A percentile compares a stretch with the other conserved stretches of the same genome.
Conservation (phyloP, 1,140 invertebrate genomes). For the Diorhabda sublineata region DNA sequence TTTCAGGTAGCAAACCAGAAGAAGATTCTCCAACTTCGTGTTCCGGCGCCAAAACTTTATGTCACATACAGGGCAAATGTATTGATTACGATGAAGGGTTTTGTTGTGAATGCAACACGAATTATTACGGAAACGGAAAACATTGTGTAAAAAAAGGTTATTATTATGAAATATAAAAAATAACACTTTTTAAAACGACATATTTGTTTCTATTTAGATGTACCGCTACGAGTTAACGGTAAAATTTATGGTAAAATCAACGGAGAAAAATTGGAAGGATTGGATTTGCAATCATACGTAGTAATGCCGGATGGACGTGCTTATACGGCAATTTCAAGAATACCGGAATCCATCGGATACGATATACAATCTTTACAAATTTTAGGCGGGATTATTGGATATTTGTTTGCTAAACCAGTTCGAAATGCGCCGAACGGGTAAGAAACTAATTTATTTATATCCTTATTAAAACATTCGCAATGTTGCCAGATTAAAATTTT, state of each 20-base stretch:
- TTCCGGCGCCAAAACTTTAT: conserved; percentile 58
- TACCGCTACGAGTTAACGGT: conserved; percentile 80
- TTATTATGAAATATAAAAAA: background rate
- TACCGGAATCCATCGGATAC: conserved; percentile 67
- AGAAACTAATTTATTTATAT: background rate
- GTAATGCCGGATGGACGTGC: conserved; percentile 82
- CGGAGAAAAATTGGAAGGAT: conserved; percentile 63
- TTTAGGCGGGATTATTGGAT: conserved; percentile 78
- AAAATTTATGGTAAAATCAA: conserved; percentile 80
- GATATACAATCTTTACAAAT: conserved; percentile 76
- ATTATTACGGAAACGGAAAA: conserved; percentile 87
- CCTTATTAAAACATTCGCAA: no score
- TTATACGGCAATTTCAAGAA: conserved; percentile 84
- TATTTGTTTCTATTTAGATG: conserved; percentile 51
- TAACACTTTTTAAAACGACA: background rate
- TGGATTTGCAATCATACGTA: conserved; percentile 90
- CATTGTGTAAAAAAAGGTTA: conserved; percentile 79
- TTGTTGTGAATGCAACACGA: conserved; percentile 79
- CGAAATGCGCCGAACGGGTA: conserved; percentile 71
- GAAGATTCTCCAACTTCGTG: conserved; percentile 47
- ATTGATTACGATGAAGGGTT: conserved; percentile 77
- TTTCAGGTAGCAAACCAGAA: conserved; percentile 17
- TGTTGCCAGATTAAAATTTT: no score
- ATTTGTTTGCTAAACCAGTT: conserved; percentile 83
- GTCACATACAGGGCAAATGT: conserved; percentile 79